A percentile compares a stretch with the other conserved stretches of the same genome.
phyloP scores from a whole-genome alignment of 1,140 invertebrate genomes.

The Doryteuthis pealeii region DNA sequence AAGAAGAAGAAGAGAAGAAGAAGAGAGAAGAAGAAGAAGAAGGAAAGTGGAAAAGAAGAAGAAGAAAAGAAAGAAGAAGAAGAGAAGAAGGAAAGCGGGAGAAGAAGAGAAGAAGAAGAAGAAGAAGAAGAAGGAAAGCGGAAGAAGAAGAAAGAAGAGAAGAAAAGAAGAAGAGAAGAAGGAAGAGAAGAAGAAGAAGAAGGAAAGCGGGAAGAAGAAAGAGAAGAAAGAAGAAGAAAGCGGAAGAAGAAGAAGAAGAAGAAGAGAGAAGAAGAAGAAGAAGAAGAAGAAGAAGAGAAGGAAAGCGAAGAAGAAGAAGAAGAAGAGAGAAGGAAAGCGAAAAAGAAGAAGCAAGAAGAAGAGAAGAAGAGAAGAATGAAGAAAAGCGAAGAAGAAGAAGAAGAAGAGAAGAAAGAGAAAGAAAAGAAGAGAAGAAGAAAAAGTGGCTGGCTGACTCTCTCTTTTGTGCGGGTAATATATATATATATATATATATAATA shows the following conservation, averaged over 20 bases:
- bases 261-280: not conserved
- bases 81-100: not conserved
- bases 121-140: not conserved
- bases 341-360: not conserved
- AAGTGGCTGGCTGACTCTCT: too few species aligned
- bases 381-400: not conserved
- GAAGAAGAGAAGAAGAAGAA: not conserved
- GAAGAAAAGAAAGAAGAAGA: not conserved
- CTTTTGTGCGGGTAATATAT: too few species aligned
- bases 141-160: too few species aligned
- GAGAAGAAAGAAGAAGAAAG: too few species aligned
- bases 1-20: not conserved
- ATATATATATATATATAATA: too few species aligned
- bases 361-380: not conserved
- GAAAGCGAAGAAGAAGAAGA: not conserved
- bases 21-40: not conserved
- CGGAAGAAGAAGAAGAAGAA: not conserved
- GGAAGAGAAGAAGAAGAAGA: not conserved
- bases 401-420: slow-evolving; percentile 1
- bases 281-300: not conserved
- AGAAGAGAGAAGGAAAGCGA: not conserved
- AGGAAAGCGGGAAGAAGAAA: too few species aligned
- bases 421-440: slow-evolving; percentile 16
- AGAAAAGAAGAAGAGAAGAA: not conserved
- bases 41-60: not conserved